Evolutionary conservation across 2,797 vertebrate genomes (phyloP), one percentile per base, ranked within the genome.

Genomic region (Danio albolineatus): DNA sequence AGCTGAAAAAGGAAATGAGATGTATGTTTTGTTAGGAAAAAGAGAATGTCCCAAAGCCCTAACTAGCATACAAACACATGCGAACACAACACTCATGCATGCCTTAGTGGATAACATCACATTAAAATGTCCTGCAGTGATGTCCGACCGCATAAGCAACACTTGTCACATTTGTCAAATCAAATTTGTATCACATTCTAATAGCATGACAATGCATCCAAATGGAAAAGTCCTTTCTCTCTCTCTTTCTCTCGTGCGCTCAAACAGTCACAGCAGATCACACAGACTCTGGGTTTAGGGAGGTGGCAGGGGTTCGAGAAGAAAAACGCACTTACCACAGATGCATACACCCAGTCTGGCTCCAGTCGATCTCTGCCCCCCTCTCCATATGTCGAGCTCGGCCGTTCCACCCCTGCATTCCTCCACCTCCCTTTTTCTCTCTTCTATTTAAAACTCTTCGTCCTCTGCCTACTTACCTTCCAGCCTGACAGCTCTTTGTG

Each of bases 121-220:
- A 89, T 80, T 36, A 75, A 39, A 78, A 74, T 87, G 39, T 90
- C 88, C 88, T 88, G 88, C 89, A 71, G 76, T 75, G 75, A 80
- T 88, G 87, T 90, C 86, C 78, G 76, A 86, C 82, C 87, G 80
- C 79, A 88, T 90, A 89, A 91, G 91, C 89, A 92, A 84, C 85
- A 85, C 78, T 88, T 90, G 88, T 91, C 90, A 89, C 89, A 85
- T 87, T 84, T 88, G 91, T 92, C 89, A 91, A 88, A 89, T 87
- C 75, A 83, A 74, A 79, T 91, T 83, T 81, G 76, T 77, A 87
- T 89, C 88, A 79, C 76, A 82, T 78, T 36, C 61, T 70, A 10
- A 81, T 78, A 80, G 86, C 86, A 80, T 82, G 83, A 89, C 88
- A 89, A 82, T 81, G 84, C 86, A 82, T 84, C 80, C 80, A 77